These are phyloP conservation scores for Podotricha telesiphe DNA, from an alignment of 2,888 invertebrate genomes.

Conservation along the genomic window DNA sequence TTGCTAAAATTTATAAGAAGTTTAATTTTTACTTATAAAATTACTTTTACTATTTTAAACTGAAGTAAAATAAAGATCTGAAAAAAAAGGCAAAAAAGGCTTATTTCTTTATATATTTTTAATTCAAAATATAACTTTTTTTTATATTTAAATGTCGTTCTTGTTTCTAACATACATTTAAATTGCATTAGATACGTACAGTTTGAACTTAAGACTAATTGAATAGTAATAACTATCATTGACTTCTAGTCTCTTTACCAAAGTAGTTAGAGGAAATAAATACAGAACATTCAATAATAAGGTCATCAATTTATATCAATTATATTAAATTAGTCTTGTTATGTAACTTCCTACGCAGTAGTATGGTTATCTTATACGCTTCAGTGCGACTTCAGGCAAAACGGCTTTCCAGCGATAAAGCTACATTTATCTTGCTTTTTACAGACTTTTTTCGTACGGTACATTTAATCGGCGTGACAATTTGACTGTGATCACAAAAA, in stretches of 20 bases:
- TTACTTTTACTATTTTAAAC: no score
- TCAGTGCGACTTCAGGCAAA: conserved; percentile 21
- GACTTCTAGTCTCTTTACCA: neutral
- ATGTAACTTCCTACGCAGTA: neutral
- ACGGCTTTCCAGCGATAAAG: conserved; percentile 25
- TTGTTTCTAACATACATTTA: no score
- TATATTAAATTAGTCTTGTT: neutral
- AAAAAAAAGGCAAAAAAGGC: no score
- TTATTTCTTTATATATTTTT: no score
- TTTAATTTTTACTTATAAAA: neutral
- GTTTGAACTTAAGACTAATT: neutral
- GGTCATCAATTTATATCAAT: conserved; percentile 15
- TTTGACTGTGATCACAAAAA: conserved; percentile 19
- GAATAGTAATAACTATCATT: neutral
- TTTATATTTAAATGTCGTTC: no score
- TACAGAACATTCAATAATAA: conserved; percentile 4
- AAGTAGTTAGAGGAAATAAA: neutral
- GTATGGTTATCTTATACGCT: conserved; percentile 20
- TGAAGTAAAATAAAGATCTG: no score
- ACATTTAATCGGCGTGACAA: conserved; percentile 35
- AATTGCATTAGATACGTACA: no score
- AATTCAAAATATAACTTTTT: no score
- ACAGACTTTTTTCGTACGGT: conserved; percentile 28
- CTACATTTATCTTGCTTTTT: conserved; percentile 28
- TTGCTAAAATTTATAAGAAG: neutral